A percentile compares a stretch with the other conserved stretches of the same genome.
These are phyloP conservation scores for Xylocampa areola DNA, from an alignment of 2,888 invertebrate genomes.

Conservation along the genomic window DNA sequence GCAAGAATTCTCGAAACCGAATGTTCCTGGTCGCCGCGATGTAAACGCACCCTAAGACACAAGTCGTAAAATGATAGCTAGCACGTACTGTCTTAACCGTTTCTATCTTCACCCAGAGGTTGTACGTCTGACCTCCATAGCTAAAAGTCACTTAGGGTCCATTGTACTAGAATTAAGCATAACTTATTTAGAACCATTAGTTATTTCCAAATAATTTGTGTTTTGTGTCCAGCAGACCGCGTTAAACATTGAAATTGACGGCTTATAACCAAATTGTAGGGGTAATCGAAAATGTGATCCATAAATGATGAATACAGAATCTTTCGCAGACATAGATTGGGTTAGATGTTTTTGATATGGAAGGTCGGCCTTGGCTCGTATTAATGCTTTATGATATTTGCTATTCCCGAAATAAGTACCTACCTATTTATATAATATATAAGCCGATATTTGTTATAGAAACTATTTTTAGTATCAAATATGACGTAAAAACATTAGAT, in stretches of 20 bases:
- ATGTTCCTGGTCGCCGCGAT: too few species aligned
- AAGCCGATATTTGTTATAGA: conserved; percentile 2
- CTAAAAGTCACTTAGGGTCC: background rate
- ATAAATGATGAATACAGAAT: conserved; percentile 36
- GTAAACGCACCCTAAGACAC: too few species aligned
- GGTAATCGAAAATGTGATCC: conserved; percentile 20
- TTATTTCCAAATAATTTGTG: conserved; percentile 31
- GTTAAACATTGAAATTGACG: conserved; percentile 41
- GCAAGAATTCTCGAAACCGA: too few species aligned
- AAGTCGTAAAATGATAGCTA: too few species aligned
- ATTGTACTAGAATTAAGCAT: conserved; percentile 8
- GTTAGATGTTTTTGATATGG: conserved; percentile 16
- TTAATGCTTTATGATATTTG: conserved; percentile 18
- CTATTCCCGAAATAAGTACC: conserved; percentile 20
- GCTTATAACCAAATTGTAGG: conserved; percentile 28
- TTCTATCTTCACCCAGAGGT: too few species aligned
- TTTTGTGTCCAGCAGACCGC: conserved; percentile 13
- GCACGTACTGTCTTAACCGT: too few species aligned
- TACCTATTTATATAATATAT: background rate
- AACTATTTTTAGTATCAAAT: conserved; percentile 4
- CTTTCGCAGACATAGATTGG: conserved; percentile 21
- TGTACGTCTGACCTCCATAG: background rate
- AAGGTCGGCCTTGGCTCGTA: conserved; percentile 3
- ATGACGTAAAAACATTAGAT: too few species aligned
- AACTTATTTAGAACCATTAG: conserved; percentile 15